Evolutionary conservation across 2,888 invertebrate genomes (phyloP), one percentile per base, ranked within the genome.

Genomic region (Agrypnus murinus): DNA sequence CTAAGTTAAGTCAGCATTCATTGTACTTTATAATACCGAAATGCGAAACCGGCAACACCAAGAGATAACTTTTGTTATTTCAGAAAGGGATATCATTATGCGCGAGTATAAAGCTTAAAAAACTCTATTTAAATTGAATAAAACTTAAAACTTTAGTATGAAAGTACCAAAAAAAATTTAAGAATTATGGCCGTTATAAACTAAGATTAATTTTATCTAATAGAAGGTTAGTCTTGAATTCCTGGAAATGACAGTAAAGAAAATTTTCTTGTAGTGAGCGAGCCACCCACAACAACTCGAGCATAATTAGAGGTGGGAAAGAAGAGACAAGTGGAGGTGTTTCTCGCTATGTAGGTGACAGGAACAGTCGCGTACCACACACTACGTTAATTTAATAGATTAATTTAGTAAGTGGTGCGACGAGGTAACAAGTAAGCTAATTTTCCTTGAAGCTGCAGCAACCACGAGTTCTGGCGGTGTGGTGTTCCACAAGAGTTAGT

Each of bases 371-470:
- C 77, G 79, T 70, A 76, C 76, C 76, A 78, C 79, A 80, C 80
- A 79, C 81, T 78, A 76, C 78, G 80, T 71, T 85, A 85, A 85
- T 85, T 84, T 85, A 84, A 84, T 85, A 84, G 83, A 84, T 84
- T 85, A 84, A 84, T 84, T 84, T 83, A 84, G 83, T 84, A 84
- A 84, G 83, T 83, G 83, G 81, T 82, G 81, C 82, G 83, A 82
- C 81, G 83, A 84, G 84, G 83, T 84, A 84, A 84, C 85, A 82
- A 84, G 81, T 78, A 78, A 82, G 83, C 83, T 85, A 85, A 85
- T 85, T 84, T 84, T 81, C 81, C 79, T 75, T 75, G 74, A 79
- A 76, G 75, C 69, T 77, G 77, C 74, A 75, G 76, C 69, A 76
- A 79, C 79, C 79, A 77, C 78, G 77, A 74, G 69, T 68, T 72